Evolutionary conservation across 1,140 invertebrate genomes (phyloP).

Genomic region (Caerostris darwini): DNA sequence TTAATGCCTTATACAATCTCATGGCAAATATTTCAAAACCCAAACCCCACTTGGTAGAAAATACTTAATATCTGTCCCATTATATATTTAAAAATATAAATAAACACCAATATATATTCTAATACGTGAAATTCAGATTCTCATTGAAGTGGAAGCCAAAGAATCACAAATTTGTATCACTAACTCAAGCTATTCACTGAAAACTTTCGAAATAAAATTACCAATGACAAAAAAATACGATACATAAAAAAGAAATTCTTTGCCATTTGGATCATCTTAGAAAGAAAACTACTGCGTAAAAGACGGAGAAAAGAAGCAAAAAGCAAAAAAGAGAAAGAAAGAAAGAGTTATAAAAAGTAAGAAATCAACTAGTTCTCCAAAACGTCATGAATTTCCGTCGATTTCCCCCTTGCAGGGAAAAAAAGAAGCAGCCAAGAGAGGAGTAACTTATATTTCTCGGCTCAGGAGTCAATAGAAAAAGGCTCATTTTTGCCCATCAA

Average conservation of each 20-base stretch:
- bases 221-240: not conserved
- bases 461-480: conserved; percentile 27
- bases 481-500: conserved; percentile 12
- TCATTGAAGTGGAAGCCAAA: too few relatives aligned
- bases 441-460: not conserved
- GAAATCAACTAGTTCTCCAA: conserved; percentile 19
- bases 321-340: not conserved
- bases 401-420: not conserved
- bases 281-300: not conserved
- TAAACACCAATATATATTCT: too few relatives aligned
- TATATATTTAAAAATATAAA: too few relatives aligned
- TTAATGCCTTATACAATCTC: too few relatives aligned
- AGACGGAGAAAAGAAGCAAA: not conserved
- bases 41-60: too few relatives aligned
- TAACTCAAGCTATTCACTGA: not conserved
- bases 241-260: not conserved
- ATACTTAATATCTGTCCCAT: too few relatives aligned
- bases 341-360: conserved; percentile 12
- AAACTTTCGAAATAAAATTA: not conserved
- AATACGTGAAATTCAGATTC: too few relatives aligned
- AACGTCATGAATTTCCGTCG: conserved; percentile 4
- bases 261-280: not conserved
- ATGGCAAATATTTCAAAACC: too few relatives aligned
- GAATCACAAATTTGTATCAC: too few relatives aligned
- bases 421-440: not conserved